Base-by-base conservation (phyloP, 2,113 vertebrate genomes). In the Saccopteryx bilineata region DNA sequence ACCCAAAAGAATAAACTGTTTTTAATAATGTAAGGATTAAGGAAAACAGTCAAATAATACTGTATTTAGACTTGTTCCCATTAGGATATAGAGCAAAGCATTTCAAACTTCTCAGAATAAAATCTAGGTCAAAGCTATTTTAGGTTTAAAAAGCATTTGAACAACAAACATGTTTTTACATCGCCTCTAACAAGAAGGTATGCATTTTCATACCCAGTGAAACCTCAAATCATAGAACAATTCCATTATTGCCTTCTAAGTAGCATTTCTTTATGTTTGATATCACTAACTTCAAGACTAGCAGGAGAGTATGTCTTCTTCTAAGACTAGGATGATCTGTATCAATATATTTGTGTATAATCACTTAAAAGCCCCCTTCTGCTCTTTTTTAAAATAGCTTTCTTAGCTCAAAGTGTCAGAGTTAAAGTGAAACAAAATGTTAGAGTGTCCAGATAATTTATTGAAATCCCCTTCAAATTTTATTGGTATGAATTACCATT, bases 121-220 rank as follows among this genome's bases (percentile, higher is more conserved):
- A 93, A 76, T 79, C 24, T 58, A 91, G 96, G 23, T 61, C 71
- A 96, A 81, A 74, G 82, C 18, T 95, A 92, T 72, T 86, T 76
- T 50, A 13, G 19, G 1, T 93, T 75, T 12, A 81, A 0, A 81
- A 0, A 84, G 85, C 69, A 83, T 96, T 93, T 72, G n/a, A 90
- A 87, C 33, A 97, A 46, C 75, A 85, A 33, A 56, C 52, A 75
- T 87, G 24, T 92, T 90, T 61, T 48, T 18, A 11, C 52, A 39
- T 92, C 24, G 91, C 60, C 39, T 84, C 48, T 82, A 71, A 31
- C 33, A 79, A 69, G 93, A 94, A 69, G 10, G 23, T 26, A 76
- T 65, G 24, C 5, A 69, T 87, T 94, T 60, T 90, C 10, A 92
- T 71, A 80, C 23, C 17, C 0, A 76, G 21, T 52, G 11, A 92